Percentiles rank a stretch among this genome's conserved stretches.
These are phyloP conservation scores for Embidobia sp. DNA, from an alignment of 2,888 invertebrate genomes.

Conservation along the genomic window DNA sequence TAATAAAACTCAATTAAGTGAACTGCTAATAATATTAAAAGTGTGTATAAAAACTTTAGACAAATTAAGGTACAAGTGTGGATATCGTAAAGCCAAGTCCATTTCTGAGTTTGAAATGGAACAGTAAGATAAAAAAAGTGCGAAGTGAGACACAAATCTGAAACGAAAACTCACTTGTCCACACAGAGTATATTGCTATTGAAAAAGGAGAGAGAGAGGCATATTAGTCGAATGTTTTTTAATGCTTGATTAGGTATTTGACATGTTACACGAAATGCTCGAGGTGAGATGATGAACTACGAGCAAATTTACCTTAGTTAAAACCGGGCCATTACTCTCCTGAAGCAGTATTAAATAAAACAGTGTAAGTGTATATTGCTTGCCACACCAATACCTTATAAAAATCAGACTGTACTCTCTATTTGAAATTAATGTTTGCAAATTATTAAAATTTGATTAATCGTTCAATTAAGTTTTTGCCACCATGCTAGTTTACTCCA, in stretches of 20 bases:
- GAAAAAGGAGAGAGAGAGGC: slow-evolving; percentile 64
- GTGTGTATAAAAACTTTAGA: no score
- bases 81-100: no score
- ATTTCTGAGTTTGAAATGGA: no score
- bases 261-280: slow-evolving; percentile 10
- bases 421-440: slow-evolving; percentile 37
- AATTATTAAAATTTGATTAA: slow-evolving; percentile 12
- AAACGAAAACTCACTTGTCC: slow-evolving; percentile 80
- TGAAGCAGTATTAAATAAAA: slow-evolving; percentile 77
- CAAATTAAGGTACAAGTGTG: no score
- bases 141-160: slow-evolving; percentile 12
- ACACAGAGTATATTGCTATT: slow-evolving; percentile 81
- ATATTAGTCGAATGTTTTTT: slow-evolving; percentile 55
- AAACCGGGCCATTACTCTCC: slow-evolving; percentile 76
- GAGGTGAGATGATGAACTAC: slow-evolving; percentile 22
- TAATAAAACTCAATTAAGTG: no score
- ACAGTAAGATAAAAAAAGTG: slow-evolving; percentile 5
- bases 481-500: slow-evolving; percentile 38
- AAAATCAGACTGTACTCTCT: slow-evolving; percentile 38
- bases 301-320: slow-evolving; percentile 78
- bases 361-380: slow-evolving; percentile 53
- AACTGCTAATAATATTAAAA: no score
- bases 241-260: slow-evolving; percentile 28
- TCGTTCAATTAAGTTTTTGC: slow-evolving; percentile 23
- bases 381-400: slow-evolving; percentile 61